A percentile compares a stretch with the other conserved stretches of the same genome.
Conservation (phyloP, 1,140 invertebrate genomes). For the Tetragnatha versicolor region DNA sequence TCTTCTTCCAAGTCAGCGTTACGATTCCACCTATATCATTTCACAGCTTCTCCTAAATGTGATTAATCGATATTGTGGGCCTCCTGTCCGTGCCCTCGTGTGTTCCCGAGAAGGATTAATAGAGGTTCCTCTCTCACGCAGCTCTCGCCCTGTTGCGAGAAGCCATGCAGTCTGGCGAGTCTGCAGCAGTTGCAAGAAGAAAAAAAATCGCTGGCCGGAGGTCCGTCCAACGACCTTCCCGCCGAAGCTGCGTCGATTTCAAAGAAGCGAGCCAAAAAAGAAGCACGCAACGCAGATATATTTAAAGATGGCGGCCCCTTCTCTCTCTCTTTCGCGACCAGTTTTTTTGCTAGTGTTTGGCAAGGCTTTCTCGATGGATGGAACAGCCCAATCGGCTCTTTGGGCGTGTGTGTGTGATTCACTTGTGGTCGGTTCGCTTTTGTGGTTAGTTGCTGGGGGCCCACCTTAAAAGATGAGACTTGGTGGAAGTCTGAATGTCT, state of each 20-base stretch:
- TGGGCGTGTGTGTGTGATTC: constrained; percentile 15
- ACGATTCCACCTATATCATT: too few relatives aligned
- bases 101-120: too few relatives aligned
- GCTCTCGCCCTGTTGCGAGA: not conserved
- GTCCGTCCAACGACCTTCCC: constrained; percentile 47
- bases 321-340: constrained; percentile 18
- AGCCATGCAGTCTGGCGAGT: constrained; percentile 48
- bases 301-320: constrained; percentile 24
- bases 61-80: too few relatives aligned
- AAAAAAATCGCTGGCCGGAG: constrained; percentile 28
- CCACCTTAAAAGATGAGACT: too few relatives aligned
- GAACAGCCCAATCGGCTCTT: too few relatives aligned
- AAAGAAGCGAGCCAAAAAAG: constrained; percentile 1
- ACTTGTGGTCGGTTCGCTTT: constrained; percentile 1
- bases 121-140: not conserved
- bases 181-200: not conserved
- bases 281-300: constrained; percentile 3
- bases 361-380: not conserved
- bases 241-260: not conserved
- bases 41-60: too few relatives aligned
- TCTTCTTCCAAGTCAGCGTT: too few relatives aligned
- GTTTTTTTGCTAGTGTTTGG: constrained; percentile 28
- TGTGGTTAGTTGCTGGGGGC: too few relatives aligned
- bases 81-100: too few relatives aligned
- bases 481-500: too few relatives aligned